Conservation (phyloP, 2,113 vertebrate genomes). For the Sander lucioperca region DNA sequence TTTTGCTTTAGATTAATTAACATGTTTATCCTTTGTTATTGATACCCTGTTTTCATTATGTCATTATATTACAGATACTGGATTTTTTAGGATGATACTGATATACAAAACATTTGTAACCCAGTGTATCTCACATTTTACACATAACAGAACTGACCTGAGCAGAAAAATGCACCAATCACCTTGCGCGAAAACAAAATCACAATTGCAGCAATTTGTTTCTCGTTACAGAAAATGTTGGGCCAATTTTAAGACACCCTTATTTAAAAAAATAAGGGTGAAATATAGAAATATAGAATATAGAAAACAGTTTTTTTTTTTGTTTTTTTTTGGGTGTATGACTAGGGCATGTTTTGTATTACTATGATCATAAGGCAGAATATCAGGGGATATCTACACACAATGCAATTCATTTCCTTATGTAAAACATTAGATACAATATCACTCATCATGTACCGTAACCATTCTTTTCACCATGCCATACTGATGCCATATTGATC, state of each 20-base stretch:
- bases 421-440: not conserved
- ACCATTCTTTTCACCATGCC: not conserved
- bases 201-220: too few relatives aligned
- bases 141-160: not conserved
- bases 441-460: not conserved
- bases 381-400: not conserved
- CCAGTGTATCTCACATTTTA: not conserved
- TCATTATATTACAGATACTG: not conserved
- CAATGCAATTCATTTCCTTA: not conserved
- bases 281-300: too few relatives aligned
- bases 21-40: constrained; percentile 7
- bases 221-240: not conserved
- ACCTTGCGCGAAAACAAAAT: not conserved
- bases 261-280: not conserved
- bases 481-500: not conserved
- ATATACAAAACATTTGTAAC: not conserved
- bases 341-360: not conserved
- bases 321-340: not conserved
- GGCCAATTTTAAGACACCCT: too few relatives aligned
- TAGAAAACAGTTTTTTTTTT: too few relatives aligned
- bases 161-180: not conserved
- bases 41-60: not conserved
- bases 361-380: not conserved
- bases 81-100: not conserved
- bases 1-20: not conserved